Evolutionary conservation across 2,113 vertebrate genomes (phyloP).

Genomic region (Cathartes aura): DNA sequence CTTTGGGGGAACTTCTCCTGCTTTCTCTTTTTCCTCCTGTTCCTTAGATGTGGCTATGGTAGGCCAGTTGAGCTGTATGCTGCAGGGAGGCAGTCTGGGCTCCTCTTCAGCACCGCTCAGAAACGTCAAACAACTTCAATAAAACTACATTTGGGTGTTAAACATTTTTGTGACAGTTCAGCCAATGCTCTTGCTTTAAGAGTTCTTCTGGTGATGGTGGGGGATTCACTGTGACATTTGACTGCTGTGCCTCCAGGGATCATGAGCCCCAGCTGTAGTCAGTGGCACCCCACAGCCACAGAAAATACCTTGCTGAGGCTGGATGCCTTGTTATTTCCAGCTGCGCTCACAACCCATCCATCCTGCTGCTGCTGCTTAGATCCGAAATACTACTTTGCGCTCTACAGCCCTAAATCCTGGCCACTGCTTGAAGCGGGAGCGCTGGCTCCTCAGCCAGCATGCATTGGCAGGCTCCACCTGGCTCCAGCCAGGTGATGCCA

Average conservation of each 20-base stretch:
- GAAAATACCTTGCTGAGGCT: neutral
- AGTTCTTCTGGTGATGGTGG: neutral
- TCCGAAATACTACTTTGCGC: neutral
- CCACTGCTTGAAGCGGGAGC: neutral
- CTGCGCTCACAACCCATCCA: neutral
- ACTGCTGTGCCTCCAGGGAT: neutral
- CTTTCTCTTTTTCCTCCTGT: conserved; percentile 40
- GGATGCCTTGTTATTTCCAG: neutral
- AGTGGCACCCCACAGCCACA: neutral
- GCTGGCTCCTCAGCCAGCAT: rapidly evolving
- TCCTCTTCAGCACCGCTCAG: neutral
- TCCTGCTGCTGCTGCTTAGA: neutral
- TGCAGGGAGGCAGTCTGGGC: neutral
- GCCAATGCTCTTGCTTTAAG: neutral
- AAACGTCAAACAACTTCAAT: neutral
- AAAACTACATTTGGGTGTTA: neutral
- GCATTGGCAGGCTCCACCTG: neutral
- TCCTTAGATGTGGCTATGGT: conserved; percentile 11
- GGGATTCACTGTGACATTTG: neutral
- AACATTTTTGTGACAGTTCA: neutral
- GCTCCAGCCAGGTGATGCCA: neutral
- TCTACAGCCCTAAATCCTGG: neutral
- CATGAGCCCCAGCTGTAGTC: neutral
- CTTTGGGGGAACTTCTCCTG: neutral
- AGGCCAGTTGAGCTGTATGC: neutral